Conservation (phyloP, 92 coral and sea anemone species). For the Paragorgia papillata region DNA sequence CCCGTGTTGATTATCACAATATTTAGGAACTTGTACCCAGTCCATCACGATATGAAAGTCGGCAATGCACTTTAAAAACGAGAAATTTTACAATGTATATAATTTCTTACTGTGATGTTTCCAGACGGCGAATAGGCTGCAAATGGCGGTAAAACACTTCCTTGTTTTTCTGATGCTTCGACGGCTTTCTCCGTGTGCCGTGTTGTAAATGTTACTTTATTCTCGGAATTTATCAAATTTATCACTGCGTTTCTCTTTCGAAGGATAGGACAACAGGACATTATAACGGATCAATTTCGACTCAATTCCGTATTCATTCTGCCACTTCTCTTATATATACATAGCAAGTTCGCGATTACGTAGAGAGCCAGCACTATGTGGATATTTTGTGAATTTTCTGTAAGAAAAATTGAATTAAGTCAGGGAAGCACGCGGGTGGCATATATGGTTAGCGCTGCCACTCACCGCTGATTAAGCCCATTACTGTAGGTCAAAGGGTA, state of each 20-base stretch:
- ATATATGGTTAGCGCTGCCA: too few relatives aligned
- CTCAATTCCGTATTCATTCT: constrained; percentile 2
- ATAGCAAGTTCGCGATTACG: constrained; percentile 71
- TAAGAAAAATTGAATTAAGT: not conserved
- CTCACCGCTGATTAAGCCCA: too few relatives aligned
- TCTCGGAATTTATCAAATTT: constrained; percentile 56
- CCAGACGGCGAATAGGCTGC: constrained; percentile 81
- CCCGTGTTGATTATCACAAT: too few relatives aligned
- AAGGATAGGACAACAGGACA: constrained; percentile 53
- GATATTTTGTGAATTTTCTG: constrained; percentile 63
- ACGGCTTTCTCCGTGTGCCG: constrained; percentile 44
- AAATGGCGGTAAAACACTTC: constrained; percentile 57
- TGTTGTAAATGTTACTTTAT: constrained; percentile 50
- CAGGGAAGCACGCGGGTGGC: too few relatives aligned
- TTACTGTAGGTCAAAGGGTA: too few relatives aligned
- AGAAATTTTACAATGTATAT: too few relatives aligned
- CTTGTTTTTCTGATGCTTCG: constrained; percentile 48
- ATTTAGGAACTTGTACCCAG: too few relatives aligned
- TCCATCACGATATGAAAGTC: too few relatives aligned
- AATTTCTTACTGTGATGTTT: constrained; percentile 49
- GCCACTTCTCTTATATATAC: constrained; percentile 57
- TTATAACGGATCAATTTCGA: constrained; percentile 60
- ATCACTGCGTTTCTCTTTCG: constrained; percentile 68
- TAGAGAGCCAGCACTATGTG: constrained; percentile 68
- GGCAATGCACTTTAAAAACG: too few relatives aligned